Percentiles rank a stretch among this genome's conserved stretches.
phyloP scores from a whole-genome alignment of 2,888 invertebrate genomes.

The Chrysolina americana region DNA sequence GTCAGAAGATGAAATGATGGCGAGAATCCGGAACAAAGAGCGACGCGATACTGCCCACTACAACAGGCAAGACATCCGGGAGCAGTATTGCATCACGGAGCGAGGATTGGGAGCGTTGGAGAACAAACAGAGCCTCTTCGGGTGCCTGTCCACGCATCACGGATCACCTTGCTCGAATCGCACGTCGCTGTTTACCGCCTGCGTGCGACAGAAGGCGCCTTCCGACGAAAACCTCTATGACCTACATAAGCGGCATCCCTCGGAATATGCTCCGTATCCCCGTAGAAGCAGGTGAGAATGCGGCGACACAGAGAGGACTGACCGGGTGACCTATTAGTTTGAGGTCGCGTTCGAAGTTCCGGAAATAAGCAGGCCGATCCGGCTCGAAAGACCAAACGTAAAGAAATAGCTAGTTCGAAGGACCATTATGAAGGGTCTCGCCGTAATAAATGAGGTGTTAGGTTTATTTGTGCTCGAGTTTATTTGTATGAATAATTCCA shows the following conservation, averaged over 20 bases:
- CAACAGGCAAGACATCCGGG: constrained; percentile 91
- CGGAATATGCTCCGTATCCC: constrained; percentile 87
- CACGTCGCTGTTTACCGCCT: constrained; percentile 83
- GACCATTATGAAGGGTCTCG: no score
- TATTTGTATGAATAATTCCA: no score
- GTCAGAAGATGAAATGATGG: constrained; percentile 86
- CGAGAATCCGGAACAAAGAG: constrained; percentile 73
- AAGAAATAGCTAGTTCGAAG: no score
- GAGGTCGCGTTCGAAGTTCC: not conserved
- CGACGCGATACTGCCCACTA: constrained; percentile 75
- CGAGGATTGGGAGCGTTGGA: constrained; percentile 79
- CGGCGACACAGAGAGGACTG: not conserved
- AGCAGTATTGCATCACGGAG: constrained; percentile 95
- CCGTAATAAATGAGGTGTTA: no score
- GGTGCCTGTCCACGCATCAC: constrained; percentile 85
- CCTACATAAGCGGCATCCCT: constrained; percentile 68
- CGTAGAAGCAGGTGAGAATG: constrained; percentile 77
- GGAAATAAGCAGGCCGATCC: not conserved
- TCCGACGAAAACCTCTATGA: constrained; percentile 89
- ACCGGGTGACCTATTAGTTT: constrained; percentile 2
- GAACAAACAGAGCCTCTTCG: constrained; percentile 77
- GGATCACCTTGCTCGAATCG: constrained; percentile 78
- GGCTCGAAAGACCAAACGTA: no score
- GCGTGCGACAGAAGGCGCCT: constrained; percentile 87
- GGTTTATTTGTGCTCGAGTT: no score